phyloP scores from a whole-genome alignment of 1,140 invertebrate species.

The Musca domestica region DNA sequence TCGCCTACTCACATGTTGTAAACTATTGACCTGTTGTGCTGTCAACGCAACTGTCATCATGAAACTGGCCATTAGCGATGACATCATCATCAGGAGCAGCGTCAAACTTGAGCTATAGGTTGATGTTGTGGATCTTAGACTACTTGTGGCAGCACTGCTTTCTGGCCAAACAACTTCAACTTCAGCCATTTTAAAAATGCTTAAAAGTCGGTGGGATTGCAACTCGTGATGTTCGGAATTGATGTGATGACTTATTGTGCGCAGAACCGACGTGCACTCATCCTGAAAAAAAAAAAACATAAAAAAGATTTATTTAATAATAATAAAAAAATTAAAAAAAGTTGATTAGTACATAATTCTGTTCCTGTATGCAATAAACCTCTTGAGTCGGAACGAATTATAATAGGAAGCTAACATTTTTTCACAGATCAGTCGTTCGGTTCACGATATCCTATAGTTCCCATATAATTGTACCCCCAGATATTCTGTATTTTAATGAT shows the following conservation, averaged over 20 bases:
- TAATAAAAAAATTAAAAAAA: no score
- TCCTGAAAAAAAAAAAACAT: constrained; percentile 60
- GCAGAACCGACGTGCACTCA: constrained; percentile 76
- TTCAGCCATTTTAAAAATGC: constrained; percentile 89
- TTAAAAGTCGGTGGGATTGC: constrained; percentile 78
- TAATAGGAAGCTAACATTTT: no score
- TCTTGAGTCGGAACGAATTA: no score
- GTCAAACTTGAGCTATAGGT: neutral
- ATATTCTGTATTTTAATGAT: no score
- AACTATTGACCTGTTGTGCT: constrained; percentile 4
- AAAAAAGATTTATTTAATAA: constrained; percentile 1
- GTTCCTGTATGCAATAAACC: no score
- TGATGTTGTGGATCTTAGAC: constrained; percentile 19
- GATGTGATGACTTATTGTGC: constrained; percentile 77
- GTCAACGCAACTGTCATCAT: no score
- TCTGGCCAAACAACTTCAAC: constrained; percentile 69
- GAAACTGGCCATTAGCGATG: neutral
- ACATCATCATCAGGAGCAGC: neutral
- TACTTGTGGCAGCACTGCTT: constrained; percentile 42
- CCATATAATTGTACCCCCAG: no score
- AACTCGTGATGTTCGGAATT: constrained; percentile 80
- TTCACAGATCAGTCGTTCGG: no score
- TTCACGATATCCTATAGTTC: no score
- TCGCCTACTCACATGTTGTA: constrained; percentile 17
- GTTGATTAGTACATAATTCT: no score